Conservation (phyloP, 2,888 invertebrate genomes). For the Drosophila demipolita region DNA sequence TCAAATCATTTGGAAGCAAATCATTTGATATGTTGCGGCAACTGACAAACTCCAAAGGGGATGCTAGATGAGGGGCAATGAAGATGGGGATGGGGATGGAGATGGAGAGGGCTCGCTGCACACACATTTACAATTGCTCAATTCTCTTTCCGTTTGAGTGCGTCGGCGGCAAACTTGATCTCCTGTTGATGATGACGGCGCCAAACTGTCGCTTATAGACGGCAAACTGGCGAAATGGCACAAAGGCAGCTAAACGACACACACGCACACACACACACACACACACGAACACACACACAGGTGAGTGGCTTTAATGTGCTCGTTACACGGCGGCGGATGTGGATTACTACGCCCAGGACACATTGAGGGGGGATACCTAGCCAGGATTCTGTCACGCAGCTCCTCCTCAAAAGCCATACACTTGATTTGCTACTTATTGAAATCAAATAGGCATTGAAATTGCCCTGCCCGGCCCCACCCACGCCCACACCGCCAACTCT, state of each 20-base stretch:
- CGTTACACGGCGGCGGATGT: conserved; percentile 63
- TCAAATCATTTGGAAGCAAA: conserved; percentile 83
- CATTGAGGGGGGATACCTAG: neutral
- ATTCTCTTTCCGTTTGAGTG: conserved; percentile 83
- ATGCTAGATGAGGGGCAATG: neutral
- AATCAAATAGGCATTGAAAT: conserved; percentile 74
- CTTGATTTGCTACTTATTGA: conserved; percentile 79
- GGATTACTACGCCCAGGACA: conserved; percentile 54
- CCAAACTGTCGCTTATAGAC: conserved; percentile 68
- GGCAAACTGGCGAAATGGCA: conserved; percentile 49
- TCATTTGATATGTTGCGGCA: conserved; percentile 82
- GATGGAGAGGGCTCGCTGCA: conserved; percentile 28
- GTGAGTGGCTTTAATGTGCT: conserved; percentile 77
- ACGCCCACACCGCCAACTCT: neutral
- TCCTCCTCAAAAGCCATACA: conserved; percentile 42
- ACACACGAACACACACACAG: conserved; percentile 52
- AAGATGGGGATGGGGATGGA: neutral
- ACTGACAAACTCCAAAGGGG: conserved; percentile 70
- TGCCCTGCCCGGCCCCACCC: conserved; percentile 28
- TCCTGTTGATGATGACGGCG: conserved; percentile 70
- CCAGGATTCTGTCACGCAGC: conserved; percentile 20
- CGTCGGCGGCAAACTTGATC: conserved; percentile 61
- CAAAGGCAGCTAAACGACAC: conserved; percentile 16
- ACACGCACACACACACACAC: neutral
- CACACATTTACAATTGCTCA: conserved; percentile 77